Evolutionary conservation across 1,140 invertebrate species (phyloP).

Genomic region (Homarus americanus): DNA sequence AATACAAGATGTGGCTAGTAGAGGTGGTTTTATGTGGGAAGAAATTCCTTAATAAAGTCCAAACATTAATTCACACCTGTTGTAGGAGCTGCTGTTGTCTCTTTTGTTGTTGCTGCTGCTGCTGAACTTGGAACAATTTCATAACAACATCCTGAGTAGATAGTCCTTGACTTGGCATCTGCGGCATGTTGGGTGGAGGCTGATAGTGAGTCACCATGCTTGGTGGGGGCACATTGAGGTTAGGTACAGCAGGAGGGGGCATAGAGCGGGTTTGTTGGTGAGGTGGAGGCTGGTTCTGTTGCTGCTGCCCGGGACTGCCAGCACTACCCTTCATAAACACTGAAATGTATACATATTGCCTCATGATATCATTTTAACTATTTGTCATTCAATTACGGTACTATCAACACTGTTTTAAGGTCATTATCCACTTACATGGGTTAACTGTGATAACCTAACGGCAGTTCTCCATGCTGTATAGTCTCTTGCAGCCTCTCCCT

Average conservation of each 20-base stretch:
- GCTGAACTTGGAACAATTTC: constrained; percentile 39
- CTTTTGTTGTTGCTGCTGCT: constrained; percentile 35
- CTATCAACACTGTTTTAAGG: no score
- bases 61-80: not conserved
- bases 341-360: not conserved
- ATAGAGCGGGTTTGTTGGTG: constrained; percentile 40
- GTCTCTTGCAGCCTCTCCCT: no score
- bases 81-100: not conserved
- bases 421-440: no score
- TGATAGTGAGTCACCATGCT: constrained; percentile 51
- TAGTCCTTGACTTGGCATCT: constrained; percentile 32
- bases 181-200: constrained; percentile 49
- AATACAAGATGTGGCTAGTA: no score
- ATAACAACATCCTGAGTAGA: constrained; percentile 33
- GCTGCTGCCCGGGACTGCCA: constrained; percentile 45
- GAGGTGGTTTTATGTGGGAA: no score
- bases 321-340: constrained; percentile 63
- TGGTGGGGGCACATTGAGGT: constrained; percentile 60
- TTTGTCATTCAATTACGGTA: no score
- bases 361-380: no score
- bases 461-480: no score
- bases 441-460: no score
- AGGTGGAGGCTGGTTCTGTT: constrained; percentile 1
- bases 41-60: not conserved
- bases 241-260: constrained; percentile 52